These are phyloP conservation scores for Lochmaea crataegi DNA, from an alignment of 2,888 invertebrate genomes.

Conservation along the genomic window DNA sequence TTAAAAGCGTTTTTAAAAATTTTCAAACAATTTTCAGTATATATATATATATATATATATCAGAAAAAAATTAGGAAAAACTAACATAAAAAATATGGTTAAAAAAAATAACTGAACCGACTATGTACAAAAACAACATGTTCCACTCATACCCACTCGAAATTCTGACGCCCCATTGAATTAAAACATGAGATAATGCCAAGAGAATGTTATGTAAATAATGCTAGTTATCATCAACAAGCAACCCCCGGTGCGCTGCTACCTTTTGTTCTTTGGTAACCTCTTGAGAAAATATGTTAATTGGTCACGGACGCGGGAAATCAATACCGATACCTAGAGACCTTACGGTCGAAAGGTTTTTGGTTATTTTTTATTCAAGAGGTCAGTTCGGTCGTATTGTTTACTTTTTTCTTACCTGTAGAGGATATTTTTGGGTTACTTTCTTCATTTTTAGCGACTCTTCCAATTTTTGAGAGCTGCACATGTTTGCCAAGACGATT, in stretches of 20 bases:
- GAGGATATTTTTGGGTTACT: conserved; percentile 53
- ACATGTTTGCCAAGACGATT: conserved; percentile 54
- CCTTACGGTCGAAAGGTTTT: not conserved
- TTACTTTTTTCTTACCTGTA: conserved; percentile 51
- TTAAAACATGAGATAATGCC: conserved; percentile 41
- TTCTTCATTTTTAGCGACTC: conserved; percentile 47
- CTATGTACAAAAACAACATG: conserved; percentile 56
- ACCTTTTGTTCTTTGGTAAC: conserved; percentile 26
- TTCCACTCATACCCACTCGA: conserved; percentile 27
- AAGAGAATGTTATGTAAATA: conserved; percentile 48
- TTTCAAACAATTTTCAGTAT: too few species aligned
- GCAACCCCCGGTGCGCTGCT: conserved; percentile 40
- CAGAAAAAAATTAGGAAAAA: too few species aligned
- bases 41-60: too few species aligned
- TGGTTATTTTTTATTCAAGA: not conserved
- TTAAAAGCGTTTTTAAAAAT: too few species aligned
- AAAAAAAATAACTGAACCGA: not conserved
- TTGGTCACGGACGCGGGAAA: conserved; percentile 8
- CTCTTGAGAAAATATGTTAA: conserved; percentile 27
- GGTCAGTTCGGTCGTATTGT: not conserved
- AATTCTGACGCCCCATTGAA: conserved; percentile 48
- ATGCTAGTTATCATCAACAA: conserved; percentile 39
- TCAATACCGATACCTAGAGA: conserved; percentile 3
- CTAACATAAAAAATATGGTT: too few species aligned
- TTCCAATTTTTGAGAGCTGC: conserved; percentile 51